Conservation (phyloP, 1,140 invertebrate genomes). For the Ceratoteleas bidentatus region DNA sequence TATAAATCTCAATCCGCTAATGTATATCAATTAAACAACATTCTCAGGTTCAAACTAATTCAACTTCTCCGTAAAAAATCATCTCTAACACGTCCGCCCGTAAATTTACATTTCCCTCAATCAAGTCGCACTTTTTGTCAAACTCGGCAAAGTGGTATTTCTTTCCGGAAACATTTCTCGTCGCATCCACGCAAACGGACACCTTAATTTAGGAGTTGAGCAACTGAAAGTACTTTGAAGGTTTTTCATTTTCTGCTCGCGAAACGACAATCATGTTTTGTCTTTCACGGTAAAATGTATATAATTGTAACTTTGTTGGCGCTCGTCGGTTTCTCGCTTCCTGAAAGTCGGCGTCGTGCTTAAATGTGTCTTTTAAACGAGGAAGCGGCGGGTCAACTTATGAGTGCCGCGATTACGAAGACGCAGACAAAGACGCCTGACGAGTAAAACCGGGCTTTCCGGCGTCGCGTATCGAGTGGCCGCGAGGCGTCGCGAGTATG, state of each 20-base stretch:
- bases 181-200: not conserved
- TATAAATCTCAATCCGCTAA: too few species aligned
- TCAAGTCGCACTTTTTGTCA: not conserved
- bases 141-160: not conserved
- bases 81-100: too few species aligned
- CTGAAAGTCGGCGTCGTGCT: conserved; percentile 41
- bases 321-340: conserved; percentile 41
- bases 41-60: too few species aligned
- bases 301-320: conserved; percentile 56
- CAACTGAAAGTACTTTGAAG: conserved; percentile 12
- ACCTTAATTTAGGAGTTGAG: conserved; percentile 5
- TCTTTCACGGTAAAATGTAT: conserved; percentile 37
- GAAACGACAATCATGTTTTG: conserved; percentile 41
- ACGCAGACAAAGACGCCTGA: conserved; percentile 33
- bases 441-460: conserved; percentile 27
- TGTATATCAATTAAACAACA: too few species aligned
- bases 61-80: too few species aligned
- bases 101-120: not conserved
- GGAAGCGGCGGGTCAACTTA: conserved; percentile 43
- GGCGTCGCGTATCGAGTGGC: conserved; percentile 55
- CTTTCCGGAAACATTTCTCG: not conserved
- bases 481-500: conserved; percentile 13
- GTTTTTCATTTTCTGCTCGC: conserved; percentile 29
- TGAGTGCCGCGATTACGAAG: conserved; percentile 37
- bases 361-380: conserved; percentile 45